Evolutionary conservation across 2,113 vertebrate genomes (phyloP).

Genomic region (Dolichallabes microphthalmus): DNA sequence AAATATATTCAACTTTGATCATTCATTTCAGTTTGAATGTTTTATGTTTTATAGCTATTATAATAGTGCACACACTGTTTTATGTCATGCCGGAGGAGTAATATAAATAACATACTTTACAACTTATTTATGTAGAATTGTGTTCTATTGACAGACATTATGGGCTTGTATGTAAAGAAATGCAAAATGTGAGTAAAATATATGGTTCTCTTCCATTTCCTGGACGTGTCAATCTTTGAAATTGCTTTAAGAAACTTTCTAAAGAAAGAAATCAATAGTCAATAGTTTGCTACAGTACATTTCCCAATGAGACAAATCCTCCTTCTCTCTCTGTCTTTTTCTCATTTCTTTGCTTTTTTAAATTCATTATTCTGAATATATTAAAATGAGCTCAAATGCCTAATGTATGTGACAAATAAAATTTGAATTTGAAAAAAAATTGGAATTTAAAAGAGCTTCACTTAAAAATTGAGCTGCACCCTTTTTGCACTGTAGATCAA

Average conservation of each 20-base stretch:
- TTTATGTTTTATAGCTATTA: neutral
- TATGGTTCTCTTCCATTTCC: neutral
- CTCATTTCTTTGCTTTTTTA: neutral
- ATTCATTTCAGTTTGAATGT: neutral
- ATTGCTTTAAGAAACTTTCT: neutral
- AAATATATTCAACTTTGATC: neutral
- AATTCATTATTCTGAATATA: neutral
- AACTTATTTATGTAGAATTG: neutral
- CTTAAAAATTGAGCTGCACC: neutral
- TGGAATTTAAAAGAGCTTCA: neutral
- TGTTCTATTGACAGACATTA: neutral
- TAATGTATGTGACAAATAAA: too few species aligned
- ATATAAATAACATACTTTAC: neutral
- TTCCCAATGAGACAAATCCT: neutral
- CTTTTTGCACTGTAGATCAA: neutral
- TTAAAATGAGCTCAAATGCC: neutral
- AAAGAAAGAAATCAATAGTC: neutral
- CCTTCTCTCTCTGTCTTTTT: neutral
- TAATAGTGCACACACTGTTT: neutral
- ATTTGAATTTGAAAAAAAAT: too few species aligned
- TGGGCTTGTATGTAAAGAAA: neutral
- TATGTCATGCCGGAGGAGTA: neutral
- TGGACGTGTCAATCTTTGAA: neutral
- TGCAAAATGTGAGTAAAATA: neutral
- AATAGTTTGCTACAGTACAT: neutral